Conservation (phyloP, 2,113 vertebrate genomes). For the Phainopepla nitens region DNA sequence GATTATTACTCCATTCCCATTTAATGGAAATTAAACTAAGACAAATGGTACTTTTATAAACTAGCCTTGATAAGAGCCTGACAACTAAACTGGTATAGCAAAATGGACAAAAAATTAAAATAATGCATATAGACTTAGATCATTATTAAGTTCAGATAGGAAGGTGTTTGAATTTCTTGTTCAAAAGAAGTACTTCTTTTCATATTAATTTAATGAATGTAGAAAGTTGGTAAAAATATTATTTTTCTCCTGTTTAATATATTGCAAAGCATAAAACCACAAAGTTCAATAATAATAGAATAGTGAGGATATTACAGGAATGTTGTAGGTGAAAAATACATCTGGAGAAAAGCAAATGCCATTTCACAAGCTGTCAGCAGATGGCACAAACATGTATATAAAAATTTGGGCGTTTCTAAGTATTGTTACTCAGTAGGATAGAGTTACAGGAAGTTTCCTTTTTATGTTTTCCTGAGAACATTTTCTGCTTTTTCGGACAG, state of each 20-base stretch:
- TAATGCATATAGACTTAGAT: not conserved
- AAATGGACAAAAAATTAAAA: not conserved
- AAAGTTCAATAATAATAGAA: not conserved
- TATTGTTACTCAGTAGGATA: not conserved
- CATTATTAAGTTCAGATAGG: not conserved
- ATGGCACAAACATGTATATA: not conserved
- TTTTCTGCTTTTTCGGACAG: not conserved
- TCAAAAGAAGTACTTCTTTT: not conserved
- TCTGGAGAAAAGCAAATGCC: not conserved
- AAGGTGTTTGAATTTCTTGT: not conserved
- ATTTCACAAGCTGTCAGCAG: slow-evolving; percentile 10
- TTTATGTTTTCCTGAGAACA: not conserved
- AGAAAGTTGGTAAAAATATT: not conserved
- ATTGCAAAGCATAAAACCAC: not conserved
- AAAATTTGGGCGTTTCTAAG: not conserved
- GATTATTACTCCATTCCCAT: not conserved
- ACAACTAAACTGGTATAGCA: not conserved
- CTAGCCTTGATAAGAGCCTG: not conserved
- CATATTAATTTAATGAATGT: not conserved
- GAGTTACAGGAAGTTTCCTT: slow-evolving; percentile 12
- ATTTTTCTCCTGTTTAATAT: not conserved
- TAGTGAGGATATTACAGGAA: not conserved
- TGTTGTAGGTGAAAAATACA: not conserved
- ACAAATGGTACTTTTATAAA: not conserved
- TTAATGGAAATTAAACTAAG: not conserved